Conservation (phyloP, 2,113 vertebrate species). For the Barbus barbus region DNA sequence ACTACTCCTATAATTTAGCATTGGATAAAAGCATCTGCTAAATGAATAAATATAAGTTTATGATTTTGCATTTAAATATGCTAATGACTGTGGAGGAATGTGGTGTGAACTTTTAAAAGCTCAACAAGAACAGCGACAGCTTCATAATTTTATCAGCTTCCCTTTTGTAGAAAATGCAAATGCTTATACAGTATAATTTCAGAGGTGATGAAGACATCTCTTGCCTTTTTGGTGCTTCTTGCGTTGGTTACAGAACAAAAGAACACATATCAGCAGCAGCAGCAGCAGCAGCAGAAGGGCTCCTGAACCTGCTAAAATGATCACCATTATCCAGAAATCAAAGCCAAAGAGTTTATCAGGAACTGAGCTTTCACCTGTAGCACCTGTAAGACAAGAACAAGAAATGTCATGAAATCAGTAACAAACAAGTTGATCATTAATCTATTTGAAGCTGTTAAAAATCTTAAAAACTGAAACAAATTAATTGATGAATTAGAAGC, state of each 20-base stretch:
- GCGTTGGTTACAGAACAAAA: neutral
- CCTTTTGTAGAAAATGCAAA: no score
- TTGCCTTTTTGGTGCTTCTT: conserved; percentile 45
- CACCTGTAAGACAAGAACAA: neutral
- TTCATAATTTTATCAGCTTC: no score
- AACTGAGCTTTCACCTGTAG: neutral
- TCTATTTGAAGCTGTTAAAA: neutral
- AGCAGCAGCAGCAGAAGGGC: conserved; percentile 53
- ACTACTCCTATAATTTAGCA: no score
- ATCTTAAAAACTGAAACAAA: neutral
- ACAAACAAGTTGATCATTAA: neutral
- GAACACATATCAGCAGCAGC: neutral
- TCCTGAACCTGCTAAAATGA: conserved; percentile 57
- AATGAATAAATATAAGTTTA: no score
- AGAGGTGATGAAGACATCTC: neutral
- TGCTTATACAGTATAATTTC: no score
- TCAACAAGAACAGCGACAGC: no score
- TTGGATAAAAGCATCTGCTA: no score
- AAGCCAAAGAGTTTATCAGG: neutral
- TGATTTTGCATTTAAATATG: no score
- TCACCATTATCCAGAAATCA: conserved; percentile 55
- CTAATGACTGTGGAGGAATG: no score
- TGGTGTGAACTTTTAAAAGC: no score
- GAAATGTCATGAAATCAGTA: neutral
- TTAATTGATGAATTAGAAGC: no score